phyloP scores from a whole-genome alignment of 2,888 invertebrate genomes.

The Meiosimyza platycephala region DNA sequence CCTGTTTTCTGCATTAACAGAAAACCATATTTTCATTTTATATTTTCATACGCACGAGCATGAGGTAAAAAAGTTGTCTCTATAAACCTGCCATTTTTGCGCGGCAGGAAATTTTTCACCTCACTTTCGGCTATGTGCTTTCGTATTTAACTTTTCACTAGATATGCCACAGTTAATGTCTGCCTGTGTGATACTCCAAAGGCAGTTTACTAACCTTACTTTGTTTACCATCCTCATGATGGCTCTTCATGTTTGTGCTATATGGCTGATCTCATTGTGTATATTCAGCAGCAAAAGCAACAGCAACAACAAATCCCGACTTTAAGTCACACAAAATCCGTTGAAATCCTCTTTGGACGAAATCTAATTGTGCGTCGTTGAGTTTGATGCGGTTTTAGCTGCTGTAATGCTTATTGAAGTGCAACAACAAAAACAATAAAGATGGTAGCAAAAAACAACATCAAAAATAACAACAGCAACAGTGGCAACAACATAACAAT shows the following conservation, averaged over 20 bases:
- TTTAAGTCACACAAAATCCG: constrained; percentile 20
- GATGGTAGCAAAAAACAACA: neutral
- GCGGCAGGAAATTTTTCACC: too few relatives aligned
- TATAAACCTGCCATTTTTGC: too few relatives aligned
- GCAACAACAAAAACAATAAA: constrained; percentile 3
- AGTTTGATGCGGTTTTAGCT: constrained; percentile 27
- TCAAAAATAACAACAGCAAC: neutral
- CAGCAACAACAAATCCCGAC: neutral
- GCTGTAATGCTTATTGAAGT: constrained; percentile 24
- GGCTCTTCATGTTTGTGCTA: neutral
- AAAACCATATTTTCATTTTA: too few relatives aligned
- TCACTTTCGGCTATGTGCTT: too few relatives aligned
- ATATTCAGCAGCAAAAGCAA: neutral
- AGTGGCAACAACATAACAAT: neutral
- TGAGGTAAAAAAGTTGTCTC: too few relatives aligned
- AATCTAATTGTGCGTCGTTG: constrained; percentile 30
- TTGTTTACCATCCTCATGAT: neutral
- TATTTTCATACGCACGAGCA: too few relatives aligned
- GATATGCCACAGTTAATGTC: too few relatives aligned
- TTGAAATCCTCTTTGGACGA: constrained; percentile 17
- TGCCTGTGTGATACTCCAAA: too few relatives aligned
- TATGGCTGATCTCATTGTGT: neutral
- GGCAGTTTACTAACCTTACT: too few relatives aligned
- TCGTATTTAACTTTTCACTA: too few relatives aligned
- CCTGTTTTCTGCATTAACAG: too few relatives aligned